Evolutionary conservation across 2,113 vertebrate species (phyloP), one percentile per base, ranked within the genome.

Genomic region (Jacana jacana): DNA sequence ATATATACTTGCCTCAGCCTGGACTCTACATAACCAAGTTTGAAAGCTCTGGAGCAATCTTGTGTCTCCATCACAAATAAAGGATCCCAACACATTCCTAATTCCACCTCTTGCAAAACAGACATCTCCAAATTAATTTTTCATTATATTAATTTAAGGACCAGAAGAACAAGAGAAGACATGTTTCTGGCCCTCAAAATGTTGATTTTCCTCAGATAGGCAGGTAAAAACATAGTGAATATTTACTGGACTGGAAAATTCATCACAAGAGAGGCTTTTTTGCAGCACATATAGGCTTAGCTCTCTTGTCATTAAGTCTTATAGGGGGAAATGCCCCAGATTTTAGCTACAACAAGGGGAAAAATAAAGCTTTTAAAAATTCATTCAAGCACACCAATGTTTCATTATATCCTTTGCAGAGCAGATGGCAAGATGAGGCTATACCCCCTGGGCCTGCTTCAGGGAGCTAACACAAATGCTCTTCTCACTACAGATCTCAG

Each of bases 401-500:
- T 96, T 92, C 75, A 90, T 88, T 93, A 83, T 60, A 86, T 33
- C 69, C 83, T 91, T 71, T 80, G 88, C 31, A 85, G 55, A 94
- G 70, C 94, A 97, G 95, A 94, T 96, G 93, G 96, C 76, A 95
- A 96, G 70, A 96, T 58, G 81, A 94, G 77, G 40, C 40, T 81
- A 54, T 86, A 75, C 28, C 92, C 83, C 54, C 83, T 31, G 68
- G 92, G 87, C 77, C 75, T 90, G 69, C 70, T 91, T 76, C 66
- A 82, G 75, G 80, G 54, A 89, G 58, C 39, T 73, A 94, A 81
- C 48, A 58, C 76, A 96, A 93, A 95, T 79, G 58, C 31, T 91
- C 24, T 89, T 81, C 86, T 87, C 77, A 66, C 49, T 86, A 64
- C 46, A 76, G 71, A 88, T 77, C 75, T 96, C 88, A 65, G 79